phyloP scores from a whole-genome alignment of 2,797 vertebrate genomes.

The Babyrousa celebensis region DNA sequence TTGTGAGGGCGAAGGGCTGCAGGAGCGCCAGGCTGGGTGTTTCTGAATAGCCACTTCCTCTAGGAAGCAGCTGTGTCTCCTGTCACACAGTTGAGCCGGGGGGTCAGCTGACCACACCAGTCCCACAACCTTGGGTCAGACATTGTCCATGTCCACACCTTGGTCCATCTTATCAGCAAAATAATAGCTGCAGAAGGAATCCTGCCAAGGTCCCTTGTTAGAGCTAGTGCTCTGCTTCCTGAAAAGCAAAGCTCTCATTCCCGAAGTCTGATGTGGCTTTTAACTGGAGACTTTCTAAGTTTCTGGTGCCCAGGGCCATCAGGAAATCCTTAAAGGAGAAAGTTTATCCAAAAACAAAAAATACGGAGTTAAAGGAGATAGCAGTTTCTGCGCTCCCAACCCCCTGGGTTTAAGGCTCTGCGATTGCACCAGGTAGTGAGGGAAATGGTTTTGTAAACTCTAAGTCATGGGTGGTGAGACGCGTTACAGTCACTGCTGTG shows the following conservation, averaged over 20 bases:
- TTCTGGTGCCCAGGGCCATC: not conserved
- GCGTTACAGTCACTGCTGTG: fast-evolving
- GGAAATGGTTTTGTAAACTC: not conserved
- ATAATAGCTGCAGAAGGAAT: fast-evolving
- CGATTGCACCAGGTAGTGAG: not conserved
- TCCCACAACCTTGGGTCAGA: not conserved
- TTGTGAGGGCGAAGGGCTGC: not conserved
- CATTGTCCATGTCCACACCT: fast-evolving
- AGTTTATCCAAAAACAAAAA: not conserved
- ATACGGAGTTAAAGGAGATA: not conserved
- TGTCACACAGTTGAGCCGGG: not conserved
- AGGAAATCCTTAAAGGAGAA: not conserved
- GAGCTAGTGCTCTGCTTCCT: not conserved
- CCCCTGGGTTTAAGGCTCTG: not conserved
- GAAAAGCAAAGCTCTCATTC: not conserved
- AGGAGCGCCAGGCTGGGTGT: not conserved
- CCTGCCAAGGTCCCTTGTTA: not conserved
- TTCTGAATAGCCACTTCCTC: not conserved
- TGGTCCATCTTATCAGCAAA: not conserved
- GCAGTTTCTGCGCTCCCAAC: not conserved
- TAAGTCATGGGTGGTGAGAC: no score
- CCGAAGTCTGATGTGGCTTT: not conserved
- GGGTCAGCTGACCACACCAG: not conserved
- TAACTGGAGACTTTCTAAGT: not conserved
- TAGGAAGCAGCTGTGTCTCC: not conserved